Base-by-base conservation (phyloP, 2,113 vertebrate species). In the Aspidoscelis tigris region DNA sequence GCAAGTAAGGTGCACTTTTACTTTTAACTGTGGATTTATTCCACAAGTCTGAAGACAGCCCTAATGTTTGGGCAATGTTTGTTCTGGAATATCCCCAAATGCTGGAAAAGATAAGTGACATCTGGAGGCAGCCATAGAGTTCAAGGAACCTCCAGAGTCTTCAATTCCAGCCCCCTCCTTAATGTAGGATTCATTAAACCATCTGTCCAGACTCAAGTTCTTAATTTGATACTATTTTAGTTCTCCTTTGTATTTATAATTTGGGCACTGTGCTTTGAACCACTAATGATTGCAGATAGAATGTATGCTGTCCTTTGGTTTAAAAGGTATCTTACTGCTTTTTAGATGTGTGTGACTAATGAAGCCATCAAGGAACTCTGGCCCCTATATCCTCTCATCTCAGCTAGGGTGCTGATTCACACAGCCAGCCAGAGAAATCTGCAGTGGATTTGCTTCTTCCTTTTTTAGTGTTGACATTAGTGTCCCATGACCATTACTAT, bases 371-470 rank as follows among this genome's bases (percentile, higher is more conserved):
- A 26, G 47, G 43, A 75, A 10, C 26, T 44, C 47, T 77, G 22
- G 39, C 24, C 10, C 22, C 50, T 44, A 61, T 47, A 78, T 64
- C 65, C 44, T 43, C 66, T 71, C 39, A 78, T 22, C 22, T 44
- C 33, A 70, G 75, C 47, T 70, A 84, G 65, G 53, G 58, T 44
- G 75, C 53, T 84, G 50, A 70, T 61, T 20, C 75, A 71, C n/a
- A 22, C 55, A 71, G 68, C 9, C 16, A 33, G 3, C 39, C 43
- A 33, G 50, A 43, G 39, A 78, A 44, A 61, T 64, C 68, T 61
- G 61, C 58, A 84, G 75, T 78, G 66, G 50, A 70, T 39, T 47
- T n/a, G 47, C 39, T 84, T 77, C 65, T 74, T 83, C 66, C 64
- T 70, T 77, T 76, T 68, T 77, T 84, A 84, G 74, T 58, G 39